phyloP scores from a whole-genome alignment of 2,797 vertebrate genomes.

The Ibycter americanus region DNA sequence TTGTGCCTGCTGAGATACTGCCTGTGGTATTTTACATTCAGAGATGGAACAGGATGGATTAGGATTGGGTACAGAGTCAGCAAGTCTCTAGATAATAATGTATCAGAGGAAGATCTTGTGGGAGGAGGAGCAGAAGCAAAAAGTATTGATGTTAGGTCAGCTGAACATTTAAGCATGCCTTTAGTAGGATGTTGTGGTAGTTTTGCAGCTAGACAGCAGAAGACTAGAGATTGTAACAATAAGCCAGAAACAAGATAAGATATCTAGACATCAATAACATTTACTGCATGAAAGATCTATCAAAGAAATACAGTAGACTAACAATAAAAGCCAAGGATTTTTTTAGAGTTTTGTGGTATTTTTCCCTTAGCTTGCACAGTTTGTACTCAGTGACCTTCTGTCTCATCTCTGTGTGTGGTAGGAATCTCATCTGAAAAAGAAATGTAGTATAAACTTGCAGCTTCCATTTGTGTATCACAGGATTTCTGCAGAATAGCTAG shows the following conservation, averaged over 20 bases:
- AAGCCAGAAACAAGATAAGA: constrained; percentile 7
- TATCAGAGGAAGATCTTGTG: background rate
- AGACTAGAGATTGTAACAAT: background rate
- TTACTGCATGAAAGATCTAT: background rate
- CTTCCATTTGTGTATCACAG: background rate
- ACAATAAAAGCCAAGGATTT: background rate
- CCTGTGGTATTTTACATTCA: background rate
- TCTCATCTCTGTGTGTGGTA: background rate
- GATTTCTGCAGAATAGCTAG: background rate
- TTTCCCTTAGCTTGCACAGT: background rate
- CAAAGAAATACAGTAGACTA: background rate
- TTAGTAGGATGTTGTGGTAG: background rate
- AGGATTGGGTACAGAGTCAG: background rate
- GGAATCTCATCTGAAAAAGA: background rate
- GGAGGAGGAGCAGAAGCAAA: background rate
- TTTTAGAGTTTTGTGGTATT: background rate
- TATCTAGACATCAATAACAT: constrained; percentile 2
- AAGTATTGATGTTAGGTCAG: background rate
- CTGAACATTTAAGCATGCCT: background rate
- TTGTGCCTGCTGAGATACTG: background rate
- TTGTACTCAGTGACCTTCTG: background rate
- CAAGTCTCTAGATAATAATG: background rate
- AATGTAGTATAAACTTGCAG: background rate
- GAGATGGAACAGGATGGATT: background rate
- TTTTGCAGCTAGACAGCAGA: background rate